Evolutionary conservation across 2,888 invertebrate species (phyloP).

Genomic region (Chydorus sphaericus): DNA sequence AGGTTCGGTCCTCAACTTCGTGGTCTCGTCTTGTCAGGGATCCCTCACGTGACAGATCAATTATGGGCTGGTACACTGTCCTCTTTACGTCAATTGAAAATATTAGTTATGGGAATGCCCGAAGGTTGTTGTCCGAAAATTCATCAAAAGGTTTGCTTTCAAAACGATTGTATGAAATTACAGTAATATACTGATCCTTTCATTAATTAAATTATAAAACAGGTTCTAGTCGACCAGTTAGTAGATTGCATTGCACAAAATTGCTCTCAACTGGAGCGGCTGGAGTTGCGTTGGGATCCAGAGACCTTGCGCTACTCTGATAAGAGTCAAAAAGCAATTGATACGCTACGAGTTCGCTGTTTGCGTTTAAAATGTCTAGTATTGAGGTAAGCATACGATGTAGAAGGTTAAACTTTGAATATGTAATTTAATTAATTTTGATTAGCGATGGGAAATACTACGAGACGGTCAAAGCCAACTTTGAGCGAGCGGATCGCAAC

Average conservation of each 20-base stretch:
- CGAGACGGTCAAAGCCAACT: slow-evolving; percentile 97
- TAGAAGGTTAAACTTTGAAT: background rate
- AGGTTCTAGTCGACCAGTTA: slow-evolving; percentile 66
- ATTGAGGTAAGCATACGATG: slow-evolving; percentile 48
- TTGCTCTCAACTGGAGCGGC: slow-evolving; percentile 70
- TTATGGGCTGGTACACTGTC: slow-evolving; percentile 93
- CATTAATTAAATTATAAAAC: slow-evolving; percentile 31
- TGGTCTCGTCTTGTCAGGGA: slow-evolving; percentile 79
- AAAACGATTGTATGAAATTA: background rate
- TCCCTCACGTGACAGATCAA: slow-evolving; percentile 96
- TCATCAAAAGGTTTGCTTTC: slow-evolving; percentile 33
- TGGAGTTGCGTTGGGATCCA: slow-evolving; percentile 97
- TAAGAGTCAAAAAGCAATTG: slow-evolving; percentile 98
- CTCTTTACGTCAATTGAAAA: slow-evolving; percentile 76
- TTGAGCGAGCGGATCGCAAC: slow-evolving; percentile 90
- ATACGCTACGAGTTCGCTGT: slow-evolving; percentile 88
- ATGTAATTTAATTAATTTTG: background rate
- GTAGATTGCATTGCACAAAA: slow-evolving; percentile 94
- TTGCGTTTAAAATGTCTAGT: slow-evolving; percentile 82
- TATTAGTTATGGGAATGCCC: slow-evolving; percentile 91
- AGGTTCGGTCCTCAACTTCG: slow-evolving; percentile 76
- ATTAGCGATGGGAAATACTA: slow-evolving; percentile 96
- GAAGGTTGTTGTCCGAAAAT: slow-evolving; percentile 93
- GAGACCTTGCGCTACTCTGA: slow-evolving; percentile 96
- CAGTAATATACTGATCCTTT: too few species aligned